These are phyloP conservation scores for Anguilla anguilla DNA, from an alignment of 2,797 vertebrate species.

Conservation along the genomic window DNA sequence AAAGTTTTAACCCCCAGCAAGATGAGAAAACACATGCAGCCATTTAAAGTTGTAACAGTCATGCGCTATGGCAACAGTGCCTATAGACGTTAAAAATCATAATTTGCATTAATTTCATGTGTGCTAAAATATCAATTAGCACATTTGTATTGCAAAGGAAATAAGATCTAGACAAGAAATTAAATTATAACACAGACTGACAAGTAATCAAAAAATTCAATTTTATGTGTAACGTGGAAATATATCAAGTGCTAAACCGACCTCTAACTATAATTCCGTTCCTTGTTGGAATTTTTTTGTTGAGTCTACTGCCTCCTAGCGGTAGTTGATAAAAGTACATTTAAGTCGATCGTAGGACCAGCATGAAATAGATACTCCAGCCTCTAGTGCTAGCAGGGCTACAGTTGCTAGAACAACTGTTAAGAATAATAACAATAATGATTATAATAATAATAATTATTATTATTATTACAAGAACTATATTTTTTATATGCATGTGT, in stretches of 20 bases:
- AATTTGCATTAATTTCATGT: background rate
- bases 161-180: background rate
- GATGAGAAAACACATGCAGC: background rate
- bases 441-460: background rate
- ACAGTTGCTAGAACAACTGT: background rate
- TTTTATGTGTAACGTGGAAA: background rate
- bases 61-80: background rate
- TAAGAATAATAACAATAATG: background rate
- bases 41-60: background rate
- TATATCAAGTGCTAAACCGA: background rate
- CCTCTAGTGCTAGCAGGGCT: background rate
- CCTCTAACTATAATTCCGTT: background rate
- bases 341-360: background rate
- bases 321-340: background rate
- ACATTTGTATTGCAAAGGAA: background rate
- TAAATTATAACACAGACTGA: background rate
- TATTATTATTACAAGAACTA: background rate
- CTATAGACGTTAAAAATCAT: background rate
- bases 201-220: background rate
- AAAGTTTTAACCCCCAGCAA: background rate
- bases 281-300: background rate
- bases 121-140: background rate
- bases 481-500: background rate
- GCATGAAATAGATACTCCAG: background rate
- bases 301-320: conserved; percentile 8